Percentiles rank a stretch among this genome's conserved stretches.
Evolutionary conservation across 2,888 invertebrate genomes (phyloP).

Genomic region (Mythimna loreyi): DNA sequence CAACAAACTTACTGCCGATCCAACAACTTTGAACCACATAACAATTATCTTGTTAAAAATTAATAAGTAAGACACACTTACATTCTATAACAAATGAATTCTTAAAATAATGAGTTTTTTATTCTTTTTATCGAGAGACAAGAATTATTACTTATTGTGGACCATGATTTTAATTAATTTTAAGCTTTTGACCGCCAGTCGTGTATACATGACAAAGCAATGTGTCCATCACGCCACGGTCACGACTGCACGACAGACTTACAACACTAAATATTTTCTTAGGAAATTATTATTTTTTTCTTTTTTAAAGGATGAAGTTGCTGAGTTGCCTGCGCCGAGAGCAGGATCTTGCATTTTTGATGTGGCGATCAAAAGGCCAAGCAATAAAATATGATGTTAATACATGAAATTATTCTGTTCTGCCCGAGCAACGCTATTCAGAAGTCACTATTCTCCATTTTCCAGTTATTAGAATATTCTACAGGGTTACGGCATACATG

Average conservation of each 20-base stretch:
- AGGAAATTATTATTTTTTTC: too few relatives aligned
- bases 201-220: too few relatives aligned
- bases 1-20: conserved; percentile 48
- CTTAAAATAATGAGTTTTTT: conserved; percentile 65
- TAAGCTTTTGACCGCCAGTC: neutral
- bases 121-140: neutral
- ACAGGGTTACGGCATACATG: neutral
- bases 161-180: neutral
- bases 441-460: neutral
- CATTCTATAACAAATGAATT: conserved; percentile 73
- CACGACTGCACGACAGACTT: too few relatives aligned
- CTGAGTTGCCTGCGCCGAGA: too few relatives aligned
- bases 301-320: too few relatives aligned
- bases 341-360: too few relatives aligned
- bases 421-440: neutral
- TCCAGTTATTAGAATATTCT: neutral
- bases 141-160: neutral
- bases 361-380: too few relatives aligned
- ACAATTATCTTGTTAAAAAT: conserved; percentile 46
- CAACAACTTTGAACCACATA: conserved; percentile 47
- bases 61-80: conserved; percentile 66
- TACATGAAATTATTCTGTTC: neutral
- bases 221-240: too few relatives aligned
- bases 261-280: too few relatives aligned
- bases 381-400: neutral